A percentile compares a stretch with the other conserved stretches of the same genome.
Conservation (phyloP, 2,113 vertebrate species). For the Phoenicopterus ruber region DNA sequence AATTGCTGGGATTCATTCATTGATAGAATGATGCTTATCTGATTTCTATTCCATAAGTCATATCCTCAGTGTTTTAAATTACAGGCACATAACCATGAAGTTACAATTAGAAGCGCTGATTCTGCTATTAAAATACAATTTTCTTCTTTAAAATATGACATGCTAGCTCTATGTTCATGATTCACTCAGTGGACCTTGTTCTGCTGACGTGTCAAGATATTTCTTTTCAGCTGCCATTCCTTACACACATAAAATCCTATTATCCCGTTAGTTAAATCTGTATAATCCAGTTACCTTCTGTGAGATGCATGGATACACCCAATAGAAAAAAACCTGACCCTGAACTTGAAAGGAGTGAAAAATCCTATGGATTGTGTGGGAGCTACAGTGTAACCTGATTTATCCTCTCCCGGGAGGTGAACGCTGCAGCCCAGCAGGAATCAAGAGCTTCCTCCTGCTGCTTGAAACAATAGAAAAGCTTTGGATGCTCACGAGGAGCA, state of each 20-base stretch:
- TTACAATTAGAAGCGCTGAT: constrained; percentile 35
- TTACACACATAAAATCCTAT: constrained; percentile 11
- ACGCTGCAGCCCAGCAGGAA: neutral
- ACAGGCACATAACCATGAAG: constrained; percentile 16
- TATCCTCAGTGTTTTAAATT: constrained; percentile 32
- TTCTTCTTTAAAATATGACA: constrained; percentile 37
- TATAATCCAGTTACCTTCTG: constrained; percentile 38
- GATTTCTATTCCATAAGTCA: constrained; percentile 8
- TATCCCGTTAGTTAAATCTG: constrained; percentile 16
- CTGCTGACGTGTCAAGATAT: constrained; percentile 1
- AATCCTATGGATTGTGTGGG: constrained; percentile 3
- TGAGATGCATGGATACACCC: constrained; percentile 8
- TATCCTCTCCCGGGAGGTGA: neutral
- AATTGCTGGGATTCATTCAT: constrained; percentile 17
- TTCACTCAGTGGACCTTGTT: constrained; percentile 28
- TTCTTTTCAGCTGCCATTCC: constrained; percentile 46
- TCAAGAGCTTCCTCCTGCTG: neutral
- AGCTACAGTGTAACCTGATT: neutral
- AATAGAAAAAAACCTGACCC: neutral
- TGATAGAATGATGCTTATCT: neutral
- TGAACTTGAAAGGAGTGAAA: constrained; percentile 24
- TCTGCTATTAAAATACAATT: constrained; percentile 41
- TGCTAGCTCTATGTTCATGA: neutral
- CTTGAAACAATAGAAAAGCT: neutral
- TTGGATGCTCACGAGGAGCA: neutral